A percentile compares a stretch with the other conserved stretches of the same genome.
These are phyloP conservation scores for Fundulus diaphanus DNA, from an alignment of 2,797 vertebrate species.

Conservation along the genomic window DNA sequence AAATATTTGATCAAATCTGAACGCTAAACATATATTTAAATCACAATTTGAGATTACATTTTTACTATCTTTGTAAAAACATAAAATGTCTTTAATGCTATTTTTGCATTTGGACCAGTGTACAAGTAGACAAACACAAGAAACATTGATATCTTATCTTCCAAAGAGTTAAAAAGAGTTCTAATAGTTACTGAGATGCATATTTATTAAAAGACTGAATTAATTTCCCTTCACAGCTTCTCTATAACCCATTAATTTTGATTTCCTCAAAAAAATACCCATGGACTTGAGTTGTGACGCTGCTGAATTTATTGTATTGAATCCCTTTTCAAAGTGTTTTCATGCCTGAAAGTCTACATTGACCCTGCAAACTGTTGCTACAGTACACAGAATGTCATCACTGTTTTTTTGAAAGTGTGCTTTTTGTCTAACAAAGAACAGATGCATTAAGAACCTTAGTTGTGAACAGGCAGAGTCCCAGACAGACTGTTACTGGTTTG, in stretches of 20 bases:
- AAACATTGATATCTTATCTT: background rate
- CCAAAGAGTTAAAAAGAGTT: background rate
- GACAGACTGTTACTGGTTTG: slow-evolving; percentile 60
- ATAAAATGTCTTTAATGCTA: background rate
- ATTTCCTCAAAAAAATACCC: slow-evolving; percentile 53
- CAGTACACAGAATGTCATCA: background rate
- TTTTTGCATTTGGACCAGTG: background rate
- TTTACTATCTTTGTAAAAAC: background rate
- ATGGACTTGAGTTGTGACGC: slow-evolving; percentile 31
- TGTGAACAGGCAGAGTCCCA: slow-evolving; percentile 42
- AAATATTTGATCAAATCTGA: background rate
- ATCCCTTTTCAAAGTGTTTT: slow-evolving; percentile 24
- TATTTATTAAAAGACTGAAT: slow-evolving; percentile 32
- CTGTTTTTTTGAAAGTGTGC: background rate
- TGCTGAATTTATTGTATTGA: slow-evolving; percentile 29
- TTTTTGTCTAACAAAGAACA: slow-evolving; percentile 23
- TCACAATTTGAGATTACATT: background rate
- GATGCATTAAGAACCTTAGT: slow-evolving; percentile 29
- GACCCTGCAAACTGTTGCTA: slow-evolving; percentile 3
- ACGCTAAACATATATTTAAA: background rate
- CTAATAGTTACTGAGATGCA: slow-evolving; percentile 19
- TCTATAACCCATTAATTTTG: slow-evolving; percentile 54
- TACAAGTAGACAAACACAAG: background rate
- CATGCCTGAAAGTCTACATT: slow-evolving; percentile 27
- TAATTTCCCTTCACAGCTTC: slow-evolving; percentile 39